These are phyloP conservation scores for Zoanthus sansibaricus DNA, from an alignment of 92 coral and sea anemone species.

Conservation along the genomic window DNA sequence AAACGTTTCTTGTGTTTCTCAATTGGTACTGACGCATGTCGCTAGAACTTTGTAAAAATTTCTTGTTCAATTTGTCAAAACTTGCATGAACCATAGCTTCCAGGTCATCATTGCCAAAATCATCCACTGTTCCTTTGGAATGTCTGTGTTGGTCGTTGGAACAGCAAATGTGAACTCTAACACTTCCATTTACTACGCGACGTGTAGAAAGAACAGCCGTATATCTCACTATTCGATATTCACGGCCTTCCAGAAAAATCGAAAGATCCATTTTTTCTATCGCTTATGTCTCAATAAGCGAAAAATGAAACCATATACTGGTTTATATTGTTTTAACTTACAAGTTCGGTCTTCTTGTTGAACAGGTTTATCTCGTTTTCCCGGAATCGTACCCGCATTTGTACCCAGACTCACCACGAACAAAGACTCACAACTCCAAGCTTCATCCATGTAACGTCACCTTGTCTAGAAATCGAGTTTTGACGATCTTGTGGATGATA, in stretches of 20 bases:
- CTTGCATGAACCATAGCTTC: neutral
- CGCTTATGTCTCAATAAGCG: neutral
- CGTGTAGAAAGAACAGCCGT: neutral
- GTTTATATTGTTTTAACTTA: too few species aligned
- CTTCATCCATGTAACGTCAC: too few species aligned
- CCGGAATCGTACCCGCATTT: too few species aligned
- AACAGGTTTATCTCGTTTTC: neutral
- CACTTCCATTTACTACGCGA: neutral
- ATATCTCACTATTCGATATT: neutral
- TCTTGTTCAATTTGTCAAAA: neutral
- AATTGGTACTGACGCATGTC: neutral
- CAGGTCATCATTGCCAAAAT: neutral
- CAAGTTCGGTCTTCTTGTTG: neutral
- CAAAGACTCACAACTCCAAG: too few species aligned
- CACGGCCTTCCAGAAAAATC: neutral
- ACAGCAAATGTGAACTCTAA: too few species aligned
- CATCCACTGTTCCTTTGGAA: neutral
- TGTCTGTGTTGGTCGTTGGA: too few species aligned
- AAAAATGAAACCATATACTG: too few species aligned
- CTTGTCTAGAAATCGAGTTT: too few species aligned
- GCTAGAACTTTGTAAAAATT: conserved; percentile 1
- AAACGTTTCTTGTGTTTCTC: neutral
- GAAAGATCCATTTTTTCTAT: neutral
- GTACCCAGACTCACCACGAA: too few species aligned
- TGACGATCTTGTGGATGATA: too few species aligned